These are phyloP conservation scores for Dynastes tityus DNA, from an alignment of 2,888 invertebrate species.

Conservation along the genomic window DNA sequence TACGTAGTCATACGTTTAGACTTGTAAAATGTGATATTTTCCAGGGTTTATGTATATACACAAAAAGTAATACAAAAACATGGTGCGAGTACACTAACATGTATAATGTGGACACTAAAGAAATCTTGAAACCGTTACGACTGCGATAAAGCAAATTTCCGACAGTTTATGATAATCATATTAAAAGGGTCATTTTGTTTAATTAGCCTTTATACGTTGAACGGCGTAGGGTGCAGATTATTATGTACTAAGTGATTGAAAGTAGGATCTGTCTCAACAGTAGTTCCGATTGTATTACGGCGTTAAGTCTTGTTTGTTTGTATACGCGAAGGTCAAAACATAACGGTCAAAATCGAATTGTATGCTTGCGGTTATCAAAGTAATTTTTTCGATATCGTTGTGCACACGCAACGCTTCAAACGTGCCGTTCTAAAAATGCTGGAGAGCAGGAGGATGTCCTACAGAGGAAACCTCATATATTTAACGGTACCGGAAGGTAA, in stretches of 20 bases:
- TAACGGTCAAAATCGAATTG: constrained; percentile 33
- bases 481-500: constrained; percentile 52
- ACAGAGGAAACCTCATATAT: constrained; percentile 50
- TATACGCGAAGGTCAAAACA: constrained; percentile 26
- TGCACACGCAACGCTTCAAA: constrained; percentile 28
- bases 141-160: constrained; percentile 41
- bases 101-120: too few relatives aligned
- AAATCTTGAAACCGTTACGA: constrained; percentile 22
- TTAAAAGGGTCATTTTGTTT: constrained; percentile 57
- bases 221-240: constrained; percentile 58
- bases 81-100: too few relatives aligned
- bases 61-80: too few relatives aligned
- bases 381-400: constrained; percentile 31
- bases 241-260: constrained; percentile 52
- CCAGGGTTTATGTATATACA: too few relatives aligned
- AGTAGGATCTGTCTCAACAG: constrained; percentile 47
- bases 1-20: too few relatives aligned
- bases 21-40: too few relatives aligned
- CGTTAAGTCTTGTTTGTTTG: constrained; percentile 14
- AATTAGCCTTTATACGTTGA: constrained; percentile 56
- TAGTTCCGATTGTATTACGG: constrained; percentile 49
- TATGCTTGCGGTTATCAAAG: constrained; percentile 12
- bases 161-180: constrained; percentile 51
- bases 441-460: constrained; percentile 49
- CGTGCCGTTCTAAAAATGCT: constrained; percentile 29